Evolutionary conservation across 2,888 invertebrate genomes (phyloP), one percentile per base, ranked within the genome.

Genomic region (Enchytraeus crypticus): DNA sequence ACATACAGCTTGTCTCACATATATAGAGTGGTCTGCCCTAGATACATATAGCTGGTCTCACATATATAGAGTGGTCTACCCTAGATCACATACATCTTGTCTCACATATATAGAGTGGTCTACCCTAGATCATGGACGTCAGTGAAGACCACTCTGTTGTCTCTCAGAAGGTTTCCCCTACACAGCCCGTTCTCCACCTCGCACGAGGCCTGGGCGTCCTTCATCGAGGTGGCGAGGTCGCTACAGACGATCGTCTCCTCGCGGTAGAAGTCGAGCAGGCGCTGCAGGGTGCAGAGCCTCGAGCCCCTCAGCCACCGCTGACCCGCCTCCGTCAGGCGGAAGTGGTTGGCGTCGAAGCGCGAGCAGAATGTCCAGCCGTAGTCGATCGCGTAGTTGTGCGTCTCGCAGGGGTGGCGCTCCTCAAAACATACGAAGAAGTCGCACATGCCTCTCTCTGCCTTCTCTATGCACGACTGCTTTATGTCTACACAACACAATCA

Each of bases 351-450:
- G 56, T 60, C 30, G 45, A 46, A 60, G 33, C 56, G 32, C 26
- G 43, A 45, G 56, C 56, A 62, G 51, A 51, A 56, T 38, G 51
- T 26, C 38, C 38, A 62, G 34, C 56, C 51, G 58, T 60, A 56
- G 27, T 51, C 30, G 51, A 51, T 46, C 27, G 32, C 51, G 34
- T 58, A 62, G 49, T 62, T 33, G 46, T 59, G 29, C 26, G 14
- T 27, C 29, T n/a, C 18, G 51, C 56, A 60, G 5, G 57, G 53
- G 43, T 62, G 47, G 18, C 55, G 55, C 21, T 62, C 34, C 27
- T 64, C 27, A 46, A 60, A 62, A 26, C 59, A 64, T 30, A 34
- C 30, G 57, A 56, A 63, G 33, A 60, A 63, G 23, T 29, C n/a
- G 29, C 62, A 62, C 30, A 59, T 53, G 2, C 62, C 62, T 5